These are phyloP conservation scores for Tipula confusa DNA, from an alignment of 2,888 invertebrate genomes.

Conservation along the genomic window DNA sequence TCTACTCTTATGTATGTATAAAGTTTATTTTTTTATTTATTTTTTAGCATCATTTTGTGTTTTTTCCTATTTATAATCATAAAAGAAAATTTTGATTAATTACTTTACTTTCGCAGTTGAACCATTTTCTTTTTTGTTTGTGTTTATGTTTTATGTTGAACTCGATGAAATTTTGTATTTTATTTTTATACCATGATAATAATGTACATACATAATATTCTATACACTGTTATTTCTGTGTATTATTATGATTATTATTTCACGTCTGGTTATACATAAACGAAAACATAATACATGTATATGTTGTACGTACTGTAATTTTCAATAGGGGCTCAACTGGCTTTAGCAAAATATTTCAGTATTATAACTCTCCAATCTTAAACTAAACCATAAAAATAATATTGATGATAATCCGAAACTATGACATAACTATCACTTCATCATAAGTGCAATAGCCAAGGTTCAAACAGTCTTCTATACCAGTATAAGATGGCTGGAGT, in stretches of 20 bases:
- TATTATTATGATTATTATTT: slow-evolving; percentile 12
- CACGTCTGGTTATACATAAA: neutral
- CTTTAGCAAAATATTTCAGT: no score
- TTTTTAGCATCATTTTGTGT: neutral
- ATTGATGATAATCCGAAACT: no score
- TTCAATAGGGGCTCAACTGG: no score
- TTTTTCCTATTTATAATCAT: neutral
- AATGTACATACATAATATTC: neutral
- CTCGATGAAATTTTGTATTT: neutral
- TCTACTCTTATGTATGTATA: neutral
- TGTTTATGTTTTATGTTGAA: neutral
- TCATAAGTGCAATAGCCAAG: no score
- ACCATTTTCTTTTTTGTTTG: neutral
- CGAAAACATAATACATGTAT: neutral
- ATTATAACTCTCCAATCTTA: no score
- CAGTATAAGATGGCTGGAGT: no score
- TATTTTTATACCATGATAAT: neutral
- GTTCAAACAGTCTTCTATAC: no score
- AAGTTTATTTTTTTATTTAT: neutral
- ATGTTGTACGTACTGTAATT: no score
- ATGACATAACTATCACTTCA: no score
- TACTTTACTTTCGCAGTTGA: slow-evolving; percentile 9
- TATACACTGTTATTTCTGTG: neutral
- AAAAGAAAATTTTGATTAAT: slow-evolving; percentile 25
- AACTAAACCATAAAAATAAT: no score